Base-by-base conservation (phyloP, 2,797 vertebrate species). In the Sphenodon punctatus region DNA sequence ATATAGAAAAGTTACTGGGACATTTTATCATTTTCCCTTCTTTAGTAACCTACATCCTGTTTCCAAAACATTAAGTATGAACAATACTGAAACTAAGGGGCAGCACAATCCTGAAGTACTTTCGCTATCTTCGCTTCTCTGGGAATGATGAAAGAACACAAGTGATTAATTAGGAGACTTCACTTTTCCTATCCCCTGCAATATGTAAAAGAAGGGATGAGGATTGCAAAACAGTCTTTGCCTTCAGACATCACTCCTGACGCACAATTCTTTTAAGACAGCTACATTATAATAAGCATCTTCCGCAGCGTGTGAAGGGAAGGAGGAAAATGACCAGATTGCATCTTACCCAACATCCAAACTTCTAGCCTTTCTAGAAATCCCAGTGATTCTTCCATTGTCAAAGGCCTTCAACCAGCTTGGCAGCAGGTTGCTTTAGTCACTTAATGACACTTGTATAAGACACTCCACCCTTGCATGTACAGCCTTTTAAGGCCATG, bases 331-430 rank as follows among this genome's bases (percentile, higher is more conserved):
- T 17, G 27, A 72, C 10, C 3, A 4, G 0, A 1, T 23, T 58
- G 17, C 41, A 30, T 3, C 10, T 64, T 56, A 17, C 32, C 19
- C 23, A 51, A 46, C n/a, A 10, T 53, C 27, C 49, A 30, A 17
- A 9, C 30, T 5, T 53, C 46, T 25, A 6, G 15, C 60, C 22
- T 60, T 60, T n/a, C 39, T 5, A 22, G 5, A 43, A 20, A 22
- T 15, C 27, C 1, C 19, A 27, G 55, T 55, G 32, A 39, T 49
- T 30, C 14, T 25, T 9, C 3, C 32, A 7, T n/a, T 2, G 25
- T 7, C 49, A 27, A 27, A 53, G 17, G 13, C 0, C 27, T n/a
- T 22, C 0, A 32, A 42, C 46, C 4, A 58, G 56, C 10, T 12
- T 70, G 16, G 46, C 0, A n/a, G 12, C 30, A 68, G 56, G 53